A percentile compares a stretch with the other conserved stretches of the same genome.
phyloP scores from a whole-genome alignment of 1,140 invertebrate species.

The Sminthurinus signatus region DNA sequence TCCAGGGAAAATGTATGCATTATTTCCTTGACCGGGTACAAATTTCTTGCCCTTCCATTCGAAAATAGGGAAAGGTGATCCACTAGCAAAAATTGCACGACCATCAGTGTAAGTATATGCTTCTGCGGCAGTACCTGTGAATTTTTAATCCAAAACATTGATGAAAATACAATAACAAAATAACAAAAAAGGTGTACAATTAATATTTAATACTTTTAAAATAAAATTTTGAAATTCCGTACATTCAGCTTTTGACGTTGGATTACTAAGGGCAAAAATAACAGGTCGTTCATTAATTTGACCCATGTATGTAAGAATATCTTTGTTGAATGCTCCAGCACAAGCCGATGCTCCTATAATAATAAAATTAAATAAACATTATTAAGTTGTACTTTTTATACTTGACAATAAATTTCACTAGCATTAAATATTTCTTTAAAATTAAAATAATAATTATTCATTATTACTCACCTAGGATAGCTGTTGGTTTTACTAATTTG shows the following conservation, averaged over 20 bases:
- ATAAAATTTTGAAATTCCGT: no score
- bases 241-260: conserved; percentile 92
- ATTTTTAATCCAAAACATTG: no score
- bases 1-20: conserved; percentile 59
- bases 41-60: conserved; percentile 66
- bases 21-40: conserved; percentile 90
- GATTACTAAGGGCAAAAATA: conserved; percentile 94
- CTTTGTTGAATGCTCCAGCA: conserved; percentile 73
- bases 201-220: no score
- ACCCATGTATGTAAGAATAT: conserved; percentile 76
- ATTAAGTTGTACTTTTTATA: neutral
- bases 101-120: conserved; percentile 80
- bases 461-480: conserved; percentile 68
- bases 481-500: conserved; percentile 67
- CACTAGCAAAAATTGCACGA: conserved; percentile 79
- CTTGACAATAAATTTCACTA: neutral
- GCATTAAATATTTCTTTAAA: conserved; percentile 1
- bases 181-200: no score
- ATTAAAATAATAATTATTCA: conserved; percentile 4
- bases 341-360: conserved; percentile 66
- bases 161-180: no score
- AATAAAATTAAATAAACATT: conserved; percentile 2
- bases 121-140: conserved; percentile 93
- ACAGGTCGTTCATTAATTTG: conserved; percentile 67
- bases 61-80: conserved; percentile 83